These are phyloP conservation scores for Hermetia illucens DNA, from an alignment of 1,140 invertebrate species.

Conservation along the genomic window DNA sequence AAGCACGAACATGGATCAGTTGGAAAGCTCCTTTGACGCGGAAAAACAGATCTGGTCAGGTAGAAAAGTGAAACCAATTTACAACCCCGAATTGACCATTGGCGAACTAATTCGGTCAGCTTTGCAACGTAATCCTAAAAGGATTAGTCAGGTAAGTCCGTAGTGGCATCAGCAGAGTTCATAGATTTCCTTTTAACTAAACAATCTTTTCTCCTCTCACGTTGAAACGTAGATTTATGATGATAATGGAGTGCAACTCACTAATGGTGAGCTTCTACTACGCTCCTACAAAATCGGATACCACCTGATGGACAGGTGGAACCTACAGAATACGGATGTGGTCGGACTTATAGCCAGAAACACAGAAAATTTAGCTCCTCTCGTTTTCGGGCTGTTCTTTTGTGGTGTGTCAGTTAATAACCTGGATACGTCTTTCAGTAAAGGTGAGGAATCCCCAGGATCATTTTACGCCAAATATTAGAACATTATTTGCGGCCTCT, in stretches of 20 bases:
- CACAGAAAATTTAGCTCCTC: constrained; percentile 16
- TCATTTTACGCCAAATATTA: too few species aligned
- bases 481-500: neutral
- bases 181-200: too few species aligned
- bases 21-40: too few species aligned
- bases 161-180: too few species aligned
- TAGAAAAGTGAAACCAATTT: constrained; percentile 18
- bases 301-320: too few species aligned
- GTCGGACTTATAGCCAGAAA: constrained; percentile 19
- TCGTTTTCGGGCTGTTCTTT: constrained; percentile 19
- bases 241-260: constrained; percentile 13
- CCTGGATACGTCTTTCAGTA: constrained; percentile 21
- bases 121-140: constrained; percentile 16
- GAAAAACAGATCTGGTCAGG: constrained; percentile 21
- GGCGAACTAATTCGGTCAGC: constrained; percentile 19
- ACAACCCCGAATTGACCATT: constrained; percentile 20
- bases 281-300: constrained; percentile 11
- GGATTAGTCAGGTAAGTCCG: too few species aligned
- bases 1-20: too few species aligned
- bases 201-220: too few species aligned
- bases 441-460: constrained; percentile 16
- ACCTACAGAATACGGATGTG: constrained; percentile 16
- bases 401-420: constrained; percentile 20
- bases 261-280: constrained; percentile 12
- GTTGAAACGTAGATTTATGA: constrained; percentile 18